phyloP scores from a whole-genome alignment of 1,140 invertebrate species.

The Diorhabda elongata region DNA sequence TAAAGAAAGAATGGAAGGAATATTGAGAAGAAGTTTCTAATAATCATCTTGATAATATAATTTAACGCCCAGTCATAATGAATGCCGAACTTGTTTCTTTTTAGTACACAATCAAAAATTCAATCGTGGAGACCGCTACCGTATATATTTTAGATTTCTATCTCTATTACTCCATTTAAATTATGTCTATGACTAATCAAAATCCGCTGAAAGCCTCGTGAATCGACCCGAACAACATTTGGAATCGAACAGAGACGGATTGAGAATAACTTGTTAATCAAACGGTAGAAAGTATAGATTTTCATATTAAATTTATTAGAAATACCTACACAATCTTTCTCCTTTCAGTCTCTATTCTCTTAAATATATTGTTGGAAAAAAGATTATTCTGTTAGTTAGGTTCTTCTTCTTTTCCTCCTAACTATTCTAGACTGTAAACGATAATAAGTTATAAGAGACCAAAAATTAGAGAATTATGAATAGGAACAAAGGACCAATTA shows the following conservation, averaged over 20 bases:
- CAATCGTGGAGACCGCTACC: constrained; percentile 38
- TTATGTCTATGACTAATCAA: constrained; percentile 47
- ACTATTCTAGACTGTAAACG: too few relatives aligned
- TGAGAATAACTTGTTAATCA: neutral
- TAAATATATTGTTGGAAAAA: too few relatives aligned
- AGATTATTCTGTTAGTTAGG: too few relatives aligned
- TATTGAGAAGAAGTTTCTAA: constrained; percentile 19
- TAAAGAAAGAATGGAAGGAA: neutral
- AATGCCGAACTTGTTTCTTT: constrained; percentile 39
- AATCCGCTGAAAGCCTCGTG: constrained; percentile 40
- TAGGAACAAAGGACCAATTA: too few relatives aligned
- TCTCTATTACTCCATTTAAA: constrained; percentile 45
- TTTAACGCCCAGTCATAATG: constrained; percentile 41
- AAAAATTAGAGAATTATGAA: too few relatives aligned
- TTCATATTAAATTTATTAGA: too few relatives aligned
- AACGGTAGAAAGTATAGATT: too few relatives aligned
- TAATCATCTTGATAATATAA: constrained; percentile 28
- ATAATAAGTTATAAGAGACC: too few relatives aligned
- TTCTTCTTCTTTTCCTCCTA: too few relatives aligned
- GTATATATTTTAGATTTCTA: constrained; percentile 43
- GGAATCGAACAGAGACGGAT: neutral
- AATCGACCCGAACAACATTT: constrained; percentile 21
- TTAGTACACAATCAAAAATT: constrained; percentile 41
- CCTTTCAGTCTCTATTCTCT: too few relatives aligned
- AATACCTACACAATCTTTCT: too few relatives aligned